Conservation (phyloP, 2,113 vertebrate genomes). For the Carollia perspicillata region DNA sequence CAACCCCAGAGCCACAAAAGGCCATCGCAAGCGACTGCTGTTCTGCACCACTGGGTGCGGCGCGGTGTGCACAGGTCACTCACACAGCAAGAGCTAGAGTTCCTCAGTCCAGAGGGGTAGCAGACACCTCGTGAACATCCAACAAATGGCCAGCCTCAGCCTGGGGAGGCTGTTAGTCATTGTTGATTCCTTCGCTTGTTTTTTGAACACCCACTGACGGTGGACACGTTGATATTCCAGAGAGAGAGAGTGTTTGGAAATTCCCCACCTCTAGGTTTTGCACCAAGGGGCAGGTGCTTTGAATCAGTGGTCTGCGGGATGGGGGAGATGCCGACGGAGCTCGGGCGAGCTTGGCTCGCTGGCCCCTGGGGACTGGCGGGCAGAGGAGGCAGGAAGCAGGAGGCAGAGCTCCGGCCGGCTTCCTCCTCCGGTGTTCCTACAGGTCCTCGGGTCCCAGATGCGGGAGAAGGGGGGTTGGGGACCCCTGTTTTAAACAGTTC, state of each 20-base stretch:
- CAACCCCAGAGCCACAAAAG: not conserved
- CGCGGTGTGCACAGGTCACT: rapidly evolving
- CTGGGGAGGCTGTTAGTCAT: not conserved
- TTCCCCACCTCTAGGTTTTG: not conserved
- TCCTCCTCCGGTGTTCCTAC: no score
- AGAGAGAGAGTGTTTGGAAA: not conserved
- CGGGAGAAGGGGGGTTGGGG: no score
- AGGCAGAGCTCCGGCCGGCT: no score
- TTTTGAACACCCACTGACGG: not conserved
- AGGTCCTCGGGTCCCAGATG: no score
- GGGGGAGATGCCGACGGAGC: no score
- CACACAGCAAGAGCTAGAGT: not conserved
- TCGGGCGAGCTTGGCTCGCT: no score
- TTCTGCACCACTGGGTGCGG: not conserved
- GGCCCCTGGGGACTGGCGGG: no score
- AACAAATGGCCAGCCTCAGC: rapidly evolving
- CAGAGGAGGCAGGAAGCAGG: no score
- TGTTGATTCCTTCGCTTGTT: not conserved
- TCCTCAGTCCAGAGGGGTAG: not conserved
- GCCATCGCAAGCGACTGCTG: rapidly evolving
- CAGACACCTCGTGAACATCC: rapidly evolving
- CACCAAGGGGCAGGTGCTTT: not conserved
- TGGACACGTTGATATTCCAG: not conserved
- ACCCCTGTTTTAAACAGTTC: not conserved
- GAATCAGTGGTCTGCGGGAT: no score